Evolutionary conservation across 2,888 invertebrate genomes (phyloP).

Genomic region (Chrysodeixis includens): DNA sequence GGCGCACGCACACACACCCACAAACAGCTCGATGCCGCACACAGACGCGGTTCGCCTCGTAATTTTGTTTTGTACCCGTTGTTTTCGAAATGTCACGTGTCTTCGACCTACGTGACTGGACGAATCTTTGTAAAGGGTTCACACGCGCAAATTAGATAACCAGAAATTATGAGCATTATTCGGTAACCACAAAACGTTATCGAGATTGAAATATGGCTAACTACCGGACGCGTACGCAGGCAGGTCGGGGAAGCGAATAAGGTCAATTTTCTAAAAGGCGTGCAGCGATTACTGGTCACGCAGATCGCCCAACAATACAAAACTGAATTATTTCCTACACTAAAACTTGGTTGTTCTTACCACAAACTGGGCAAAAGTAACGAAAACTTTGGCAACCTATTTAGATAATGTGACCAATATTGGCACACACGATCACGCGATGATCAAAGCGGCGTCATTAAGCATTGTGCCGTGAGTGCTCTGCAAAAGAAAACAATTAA

Average conservation of each 20-base stretch:
- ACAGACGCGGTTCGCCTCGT: conserved; percentile 75
- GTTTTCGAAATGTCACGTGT: conserved; percentile 85
- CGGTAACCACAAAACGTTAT: conserved; percentile 30
- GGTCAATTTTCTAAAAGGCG: conserved; percentile 18
- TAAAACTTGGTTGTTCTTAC: conserved; percentile 30
- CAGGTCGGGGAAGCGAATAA: conserved; percentile 14
- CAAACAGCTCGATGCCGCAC: conserved; percentile 75
- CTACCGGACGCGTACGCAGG: conserved; percentile 38
- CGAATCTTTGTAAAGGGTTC: conserved; percentile 70
- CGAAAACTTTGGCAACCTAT: conserved; percentile 37
- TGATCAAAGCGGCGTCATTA: conserved; percentile 85
- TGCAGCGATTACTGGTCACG: conserved; percentile 21
- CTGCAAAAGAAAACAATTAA: conserved; percentile 85
- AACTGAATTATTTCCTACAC: conserved; percentile 43
- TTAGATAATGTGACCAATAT: conserved; percentile 54
- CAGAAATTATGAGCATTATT: conserved; percentile 54
- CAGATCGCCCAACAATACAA: conserved; percentile 23
- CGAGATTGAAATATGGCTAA: conserved; percentile 24
- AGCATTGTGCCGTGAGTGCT: conserved; percentile 81
- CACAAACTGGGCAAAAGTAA: conserved; percentile 39
- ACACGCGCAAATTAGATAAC: conserved; percentile 56
- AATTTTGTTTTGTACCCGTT: conserved; percentile 84
- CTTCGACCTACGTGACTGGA: conserved; percentile 78
- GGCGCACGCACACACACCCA: conserved; percentile 87
- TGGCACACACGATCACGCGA: conserved; percentile 64